These are phyloP conservation scores for Saimiri boliviensis DNA, from an alignment of 2,113 vertebrate genomes.

Conservation along the genomic window DNA sequence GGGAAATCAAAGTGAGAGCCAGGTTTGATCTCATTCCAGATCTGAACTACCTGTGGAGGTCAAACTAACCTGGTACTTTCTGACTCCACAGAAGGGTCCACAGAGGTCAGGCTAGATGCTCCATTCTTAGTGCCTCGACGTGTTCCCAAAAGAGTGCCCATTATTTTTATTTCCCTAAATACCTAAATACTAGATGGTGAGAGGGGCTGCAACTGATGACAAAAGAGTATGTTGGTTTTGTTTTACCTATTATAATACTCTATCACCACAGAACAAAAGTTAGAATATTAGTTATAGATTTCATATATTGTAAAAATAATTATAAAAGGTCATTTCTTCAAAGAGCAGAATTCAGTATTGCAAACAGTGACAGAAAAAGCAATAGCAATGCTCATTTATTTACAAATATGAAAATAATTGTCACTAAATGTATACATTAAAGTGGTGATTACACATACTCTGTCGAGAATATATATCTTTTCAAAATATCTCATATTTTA, in stretches of 20 bases:
- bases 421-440: background rate
- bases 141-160: constrained; percentile 35
- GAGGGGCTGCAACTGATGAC: background rate
- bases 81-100: constrained; percentile 17
- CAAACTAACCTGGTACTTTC: constrained; percentile 51
- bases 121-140: background rate
- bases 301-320: background rate
- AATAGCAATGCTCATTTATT: background rate
- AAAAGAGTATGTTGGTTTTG: background rate
- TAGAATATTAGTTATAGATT: background rate
- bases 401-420: background rate
- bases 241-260: background rate
- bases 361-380: background rate
- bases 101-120: constrained; percentile 18
- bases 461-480: background rate
- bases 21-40: constrained; percentile 62
- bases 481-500: background rate
- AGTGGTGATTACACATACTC: background rate
- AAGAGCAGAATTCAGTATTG: constrained; percentile 16
- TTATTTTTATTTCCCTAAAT: constrained; percentile 62
- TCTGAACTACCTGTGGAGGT: constrained; percentile 37
- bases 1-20: constrained; percentile 59
- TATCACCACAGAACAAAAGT: background rate
- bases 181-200: constrained; percentile 19
- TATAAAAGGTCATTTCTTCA: constrained; percentile 3